Evolutionary conservation across 2,113 vertebrate species (phyloP), one percentile per base, ranked within the genome.

Genomic region (Onychostruthus taczanowskii): DNA sequence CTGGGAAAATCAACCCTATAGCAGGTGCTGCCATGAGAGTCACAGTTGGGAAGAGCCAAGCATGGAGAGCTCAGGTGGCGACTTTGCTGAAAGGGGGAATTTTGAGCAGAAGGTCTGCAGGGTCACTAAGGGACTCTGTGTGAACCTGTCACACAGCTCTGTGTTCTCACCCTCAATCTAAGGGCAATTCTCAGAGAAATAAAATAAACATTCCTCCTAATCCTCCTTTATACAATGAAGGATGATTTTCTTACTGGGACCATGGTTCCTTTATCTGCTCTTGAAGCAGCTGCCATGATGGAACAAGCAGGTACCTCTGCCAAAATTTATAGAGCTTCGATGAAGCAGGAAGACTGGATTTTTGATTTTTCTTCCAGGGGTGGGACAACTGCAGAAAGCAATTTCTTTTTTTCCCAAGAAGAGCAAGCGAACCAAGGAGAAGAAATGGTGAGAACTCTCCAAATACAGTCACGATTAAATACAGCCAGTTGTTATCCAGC

Each of bases 21-120:
- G 26, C 62, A 41, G 49, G 43, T 0, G 0, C 41, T 69, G 11
- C 44, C 24, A n/a, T 19, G 47, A 63, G 43, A 31, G 26, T 8
- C 31, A 9, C 0, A 3, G 47, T 0, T 35, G 58, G 35, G 21
- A 30, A 74, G 33, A 77, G 37, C 7, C n/a, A 35, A 28, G 64
- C 46, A 44, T 1, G 21, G 53, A 39, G 12, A 37, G 53, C 26
- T 69, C 33, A 50, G 46, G 22, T 0, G 0, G 35, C 27, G n/a
- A 39, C 59, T 72, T 18, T 1, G 14, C 55, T n/a, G 19, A n/a
- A 9, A 33, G 5, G 9, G 17, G 21, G 21, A 66, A 41, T 62
- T 77, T 26, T 17, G 55, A 84, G 66, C 73, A 62, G 27, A 27
- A 43, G 7, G 14, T 64, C 49, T 68, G 26, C 39, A 73, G 30